Conservation (phyloP, 2,888 invertebrate genomes). For the Tetheella fluctuosa region DNA sequence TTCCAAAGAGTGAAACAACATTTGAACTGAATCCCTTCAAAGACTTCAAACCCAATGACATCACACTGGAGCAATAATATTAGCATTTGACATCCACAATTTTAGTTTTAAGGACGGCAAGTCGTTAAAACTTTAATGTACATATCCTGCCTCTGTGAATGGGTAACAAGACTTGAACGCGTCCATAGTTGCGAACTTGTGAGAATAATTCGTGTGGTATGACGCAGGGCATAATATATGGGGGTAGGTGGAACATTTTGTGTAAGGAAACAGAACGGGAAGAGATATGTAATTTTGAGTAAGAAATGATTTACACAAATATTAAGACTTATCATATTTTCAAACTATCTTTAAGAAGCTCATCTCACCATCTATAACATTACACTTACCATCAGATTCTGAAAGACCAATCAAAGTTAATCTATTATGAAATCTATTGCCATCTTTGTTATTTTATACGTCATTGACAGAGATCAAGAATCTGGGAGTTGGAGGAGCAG, state of each 20-base stretch:
- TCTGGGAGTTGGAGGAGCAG: too few relatives aligned
- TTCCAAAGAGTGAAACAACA: background rate
- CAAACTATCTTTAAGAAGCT: too few relatives aligned
- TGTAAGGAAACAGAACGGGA: background rate
- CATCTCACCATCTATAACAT: too few relatives aligned
- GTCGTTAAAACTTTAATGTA: background rate
- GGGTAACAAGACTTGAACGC: constrained; percentile 1
- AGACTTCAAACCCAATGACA: background rate
- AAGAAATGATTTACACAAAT: too few relatives aligned
- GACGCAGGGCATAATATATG: background rate
- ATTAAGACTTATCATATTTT: too few relatives aligned
- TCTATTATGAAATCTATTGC: too few relatives aligned
- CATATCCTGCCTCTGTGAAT: background rate
- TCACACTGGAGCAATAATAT: background rate
- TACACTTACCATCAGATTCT: too few relatives aligned
- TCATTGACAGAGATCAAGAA: too few relatives aligned
- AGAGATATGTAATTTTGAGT: too few relatives aligned
- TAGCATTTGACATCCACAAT: background rate
- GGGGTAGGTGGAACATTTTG: background rate
- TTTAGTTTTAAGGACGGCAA: background rate
- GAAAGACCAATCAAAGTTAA: too few relatives aligned
- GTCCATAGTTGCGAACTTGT: background rate
- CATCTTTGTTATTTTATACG: too few relatives aligned
- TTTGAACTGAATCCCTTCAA: background rate
- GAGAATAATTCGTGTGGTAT: background rate